Conservation (phyloP, 2,888 invertebrate species). For the Clivina fossor region DNA sequence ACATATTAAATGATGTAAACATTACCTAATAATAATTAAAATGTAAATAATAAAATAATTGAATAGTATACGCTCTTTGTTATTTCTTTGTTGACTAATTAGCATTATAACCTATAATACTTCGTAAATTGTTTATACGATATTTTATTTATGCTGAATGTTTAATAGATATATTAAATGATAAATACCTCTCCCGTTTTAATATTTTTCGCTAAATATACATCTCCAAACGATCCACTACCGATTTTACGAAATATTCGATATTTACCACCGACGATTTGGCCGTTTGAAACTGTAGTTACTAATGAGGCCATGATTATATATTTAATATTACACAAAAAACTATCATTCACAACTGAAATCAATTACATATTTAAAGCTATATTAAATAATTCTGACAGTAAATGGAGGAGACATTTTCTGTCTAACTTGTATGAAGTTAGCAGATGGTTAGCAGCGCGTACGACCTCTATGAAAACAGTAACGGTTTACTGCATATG, state of each 20-base stretch:
- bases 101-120: constrained; percentile 7
- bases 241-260: constrained; percentile 89
- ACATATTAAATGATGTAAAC: not conserved
- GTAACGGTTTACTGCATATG: no score
- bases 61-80: not conserved
- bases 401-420: no score
- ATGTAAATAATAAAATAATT: not conserved
- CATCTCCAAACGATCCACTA: constrained; percentile 95
- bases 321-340: not conserved
- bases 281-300: constrained; percentile 56
- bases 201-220: constrained; percentile 84
- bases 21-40: not conserved
- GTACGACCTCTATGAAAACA: no score
- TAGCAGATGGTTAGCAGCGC: no score
- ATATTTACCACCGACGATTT: constrained; percentile 82
- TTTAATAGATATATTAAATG: no score
- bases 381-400: no score
- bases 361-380: no score
- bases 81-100: constrained; percentile 8
- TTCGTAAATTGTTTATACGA: no score
- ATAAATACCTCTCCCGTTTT: constrained; percentile 73
- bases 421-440: no score
- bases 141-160: no score
- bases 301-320: constrained; percentile 38
- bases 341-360: no score